Evolutionary conservation across 2,888 invertebrate genomes (phyloP).

Genomic region (Aphodius granarius): DNA sequence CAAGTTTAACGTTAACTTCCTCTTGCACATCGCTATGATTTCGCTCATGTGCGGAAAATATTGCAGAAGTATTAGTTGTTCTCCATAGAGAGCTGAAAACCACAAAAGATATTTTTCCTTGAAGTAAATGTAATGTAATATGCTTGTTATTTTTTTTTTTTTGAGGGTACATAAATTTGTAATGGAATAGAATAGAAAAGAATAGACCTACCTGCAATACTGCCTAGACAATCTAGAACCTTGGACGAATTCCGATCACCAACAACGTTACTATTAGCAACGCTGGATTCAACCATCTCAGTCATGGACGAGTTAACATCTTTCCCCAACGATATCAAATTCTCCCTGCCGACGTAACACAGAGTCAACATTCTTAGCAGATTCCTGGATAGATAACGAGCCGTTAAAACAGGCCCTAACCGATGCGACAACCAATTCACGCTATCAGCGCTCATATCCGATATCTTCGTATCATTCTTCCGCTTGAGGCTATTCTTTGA

Average conservation of each 20-base stretch:
- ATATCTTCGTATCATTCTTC: slow-evolving; percentile 60
- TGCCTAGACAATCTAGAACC: slow-evolving; percentile 88
- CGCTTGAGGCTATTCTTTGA: background rate
- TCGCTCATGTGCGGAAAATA: slow-evolving; percentile 90
- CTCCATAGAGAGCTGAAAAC: slow-evolving; percentile 76
- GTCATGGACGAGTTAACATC: slow-evolving; percentile 16
- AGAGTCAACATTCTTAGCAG: slow-evolving; percentile 90
- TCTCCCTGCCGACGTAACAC: slow-evolving; percentile 87
- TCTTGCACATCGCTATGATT: slow-evolving; percentile 76
- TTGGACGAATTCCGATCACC: slow-evolving; percentile 83
- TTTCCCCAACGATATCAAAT: slow-evolving; percentile 51
- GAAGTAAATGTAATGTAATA: no score
- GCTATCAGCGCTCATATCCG: slow-evolving; percentile 86
- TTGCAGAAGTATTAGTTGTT: slow-evolving; percentile 84
- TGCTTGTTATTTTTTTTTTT: no score
- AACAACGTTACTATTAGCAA: slow-evolving; percentile 66
- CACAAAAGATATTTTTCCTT: no score
- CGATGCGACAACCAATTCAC: slow-evolving; percentile 91
- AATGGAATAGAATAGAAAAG: slow-evolving; percentile 9
- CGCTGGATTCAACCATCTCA: slow-evolving; percentile 59
- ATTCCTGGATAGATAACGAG: slow-evolving; percentile 87
- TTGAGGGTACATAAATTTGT: background rate
- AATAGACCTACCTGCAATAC: slow-evolving; percentile 72
- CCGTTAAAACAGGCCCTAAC: slow-evolving; percentile 91
- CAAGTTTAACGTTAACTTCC: slow-evolving; percentile 77